phyloP scores from a whole-genome alignment of 2,888 invertebrate species.

The Ctenicera cuprea region DNA sequence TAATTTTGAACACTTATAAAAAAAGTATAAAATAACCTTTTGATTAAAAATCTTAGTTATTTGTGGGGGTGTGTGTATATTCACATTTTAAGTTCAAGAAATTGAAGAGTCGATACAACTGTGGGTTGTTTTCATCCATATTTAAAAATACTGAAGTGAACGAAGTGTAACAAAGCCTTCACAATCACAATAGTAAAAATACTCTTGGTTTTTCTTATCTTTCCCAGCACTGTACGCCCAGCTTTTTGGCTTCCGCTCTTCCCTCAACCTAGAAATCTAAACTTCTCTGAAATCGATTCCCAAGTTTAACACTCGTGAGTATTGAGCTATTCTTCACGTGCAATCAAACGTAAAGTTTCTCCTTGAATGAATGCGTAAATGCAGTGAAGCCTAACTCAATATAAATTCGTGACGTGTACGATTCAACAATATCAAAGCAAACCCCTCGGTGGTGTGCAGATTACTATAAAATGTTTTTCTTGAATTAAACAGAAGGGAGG shows the following conservation, averaged over 20 bases:
- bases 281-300: constrained; percentile 59
- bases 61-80: too few species aligned
- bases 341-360: constrained; percentile 70
- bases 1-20: too few species aligned
- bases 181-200: constrained; percentile 36
- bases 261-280: constrained; percentile 50
- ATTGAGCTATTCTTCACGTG: constrained; percentile 69
- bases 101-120: not conserved
- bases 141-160: constrained; percentile 18
- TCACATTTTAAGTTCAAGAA: too few species aligned
- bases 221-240: constrained; percentile 38
- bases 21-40: too few species aligned
- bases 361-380: constrained; percentile 69
- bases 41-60: too few species aligned
- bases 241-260: constrained; percentile 49
- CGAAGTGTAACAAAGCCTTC: constrained; percentile 30
- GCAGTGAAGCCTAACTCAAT: constrained; percentile 60
- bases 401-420: constrained; percentile 50
- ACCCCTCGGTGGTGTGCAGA: constrained; percentile 20
- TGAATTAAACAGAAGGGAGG: not conserved
- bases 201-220: constrained; percentile 48
- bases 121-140: not conserved
- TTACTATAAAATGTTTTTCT: constrained; percentile 32
- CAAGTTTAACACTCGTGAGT: constrained; percentile 65
- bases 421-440: constrained; percentile 24